These are phyloP conservation scores for Paracentrotus lividus DNA, from an alignment of 53 echinoderm and acorn worm genomes.

Conservation along the genomic window DNA sequence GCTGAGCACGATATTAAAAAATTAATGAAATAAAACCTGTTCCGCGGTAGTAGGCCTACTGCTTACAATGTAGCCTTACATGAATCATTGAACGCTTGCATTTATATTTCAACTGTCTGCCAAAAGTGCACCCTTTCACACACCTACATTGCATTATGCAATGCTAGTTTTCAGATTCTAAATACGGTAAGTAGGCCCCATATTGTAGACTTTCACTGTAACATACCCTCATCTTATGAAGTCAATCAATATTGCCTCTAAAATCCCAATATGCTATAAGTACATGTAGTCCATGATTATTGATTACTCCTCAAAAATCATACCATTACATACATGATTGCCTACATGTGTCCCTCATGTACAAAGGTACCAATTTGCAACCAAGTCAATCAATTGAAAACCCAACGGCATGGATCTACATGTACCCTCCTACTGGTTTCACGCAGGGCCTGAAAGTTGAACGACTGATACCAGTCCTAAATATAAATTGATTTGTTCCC, in stretches of 20 bases:
- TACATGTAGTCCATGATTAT: not conserved
- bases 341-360: not conserved
- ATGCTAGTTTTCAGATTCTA: too few relatives aligned
- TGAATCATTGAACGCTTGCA: too few relatives aligned
- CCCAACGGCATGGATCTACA: not conserved
- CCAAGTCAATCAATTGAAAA: slow-evolving; percentile 6
- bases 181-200: too few relatives aligned
- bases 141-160: too few relatives aligned
- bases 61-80: too few relatives aligned
- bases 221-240: not conserved
- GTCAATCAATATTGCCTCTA: not conserved
- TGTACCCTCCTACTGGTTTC: slow-evolving; percentile 14
- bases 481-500: not conserved
- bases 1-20: too few relatives aligned
- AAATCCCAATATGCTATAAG: not conserved
- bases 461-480: slow-evolving; percentile 19
- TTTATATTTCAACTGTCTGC: too few relatives aligned
- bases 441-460: slow-evolving; percentile 27
- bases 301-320: slow-evolving; percentile 15
- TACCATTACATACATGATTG: not conserved
- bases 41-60: too few relatives aligned
- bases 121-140: too few relatives aligned
- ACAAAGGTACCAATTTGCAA: not conserved
- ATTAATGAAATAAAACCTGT: too few relatives aligned
- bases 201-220: too few relatives aligned